These are phyloP conservation scores for Atherix ibis DNA, from an alignment of 2,888 invertebrate genomes.

Conservation along the genomic window DNA sequence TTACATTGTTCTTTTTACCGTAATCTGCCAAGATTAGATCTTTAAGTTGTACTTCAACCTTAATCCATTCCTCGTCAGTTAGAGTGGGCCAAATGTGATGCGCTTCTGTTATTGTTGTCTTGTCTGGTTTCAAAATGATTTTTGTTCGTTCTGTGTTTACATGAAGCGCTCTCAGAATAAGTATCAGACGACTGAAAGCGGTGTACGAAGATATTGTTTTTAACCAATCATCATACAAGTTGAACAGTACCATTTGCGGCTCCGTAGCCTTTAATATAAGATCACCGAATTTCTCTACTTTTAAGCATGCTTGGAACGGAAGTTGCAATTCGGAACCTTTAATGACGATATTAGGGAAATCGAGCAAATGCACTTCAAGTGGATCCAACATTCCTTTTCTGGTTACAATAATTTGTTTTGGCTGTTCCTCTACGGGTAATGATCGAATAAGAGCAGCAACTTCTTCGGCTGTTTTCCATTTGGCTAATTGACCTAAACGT, in stretches of 20 bases:
- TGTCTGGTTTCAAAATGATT: slow-evolving; percentile 95
- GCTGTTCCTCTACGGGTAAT: slow-evolving; percentile 97
- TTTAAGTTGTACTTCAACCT: slow-evolving; percentile 95
- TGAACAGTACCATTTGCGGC: slow-evolving; percentile 99
- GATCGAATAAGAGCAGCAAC: slow-evolving; percentile 98
- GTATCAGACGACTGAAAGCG: slow-evolving; percentile 90
- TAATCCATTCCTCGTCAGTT: slow-evolving; percentile 98
- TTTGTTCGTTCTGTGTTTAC: slow-evolving; percentile 99
- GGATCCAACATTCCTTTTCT: slow-evolving; percentile 99
- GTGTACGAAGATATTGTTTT: slow-evolving; percentile 99
- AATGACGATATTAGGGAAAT: slow-evolving; percentile 99
- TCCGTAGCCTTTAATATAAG: slow-evolving; percentile 97
- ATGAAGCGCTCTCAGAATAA: slow-evolving; percentile 91
- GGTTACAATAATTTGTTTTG: slow-evolving; percentile 99
- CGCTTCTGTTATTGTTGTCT: slow-evolving; percentile 95
- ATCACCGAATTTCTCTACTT: slow-evolving; percentile 99
- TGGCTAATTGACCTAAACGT: slow-evolving; percentile 96
- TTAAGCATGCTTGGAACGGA: slow-evolving; percentile 97
- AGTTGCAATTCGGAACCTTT: slow-evolving; percentile 97
- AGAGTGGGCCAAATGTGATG: slow-evolving; percentile 99
- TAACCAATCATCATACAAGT: slow-evolving; percentile 98
- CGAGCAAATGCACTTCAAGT: slow-evolving; percentile 96
- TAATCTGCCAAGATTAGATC: slow-evolving; percentile 98
- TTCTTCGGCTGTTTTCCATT: slow-evolving; percentile 99
- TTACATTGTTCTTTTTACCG: slow-evolving; percentile 99